Evolutionary conservation across 2,888 invertebrate species (phyloP).

Genomic region (Blastobasis lacticolella): DNA sequence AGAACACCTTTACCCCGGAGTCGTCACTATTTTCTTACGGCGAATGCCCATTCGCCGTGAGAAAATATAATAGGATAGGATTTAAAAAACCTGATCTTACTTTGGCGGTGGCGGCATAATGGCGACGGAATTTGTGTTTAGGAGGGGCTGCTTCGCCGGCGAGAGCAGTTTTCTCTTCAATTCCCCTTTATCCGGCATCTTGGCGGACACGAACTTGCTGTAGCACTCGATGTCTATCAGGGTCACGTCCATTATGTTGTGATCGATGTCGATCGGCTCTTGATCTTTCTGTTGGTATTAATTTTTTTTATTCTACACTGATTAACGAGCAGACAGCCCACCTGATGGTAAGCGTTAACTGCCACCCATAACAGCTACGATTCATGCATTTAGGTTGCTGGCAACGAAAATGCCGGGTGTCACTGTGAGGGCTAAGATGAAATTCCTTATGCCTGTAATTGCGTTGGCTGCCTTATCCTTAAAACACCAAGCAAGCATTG

Average conservation of each 20-base stretch:
- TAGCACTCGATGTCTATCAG: slow-evolving; percentile 82
- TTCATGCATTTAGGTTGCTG: no score
- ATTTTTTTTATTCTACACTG: background rate
- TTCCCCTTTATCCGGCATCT: slow-evolving; percentile 5
- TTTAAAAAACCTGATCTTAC: slow-evolving; percentile 20
- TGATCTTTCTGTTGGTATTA: slow-evolving; percentile 40
- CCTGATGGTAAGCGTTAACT: no score
- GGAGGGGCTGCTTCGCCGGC: slow-evolving; percentile 10
- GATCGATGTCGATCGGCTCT: slow-evolving; percentile 81
- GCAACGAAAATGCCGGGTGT: no score
- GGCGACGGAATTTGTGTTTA: slow-evolving; percentile 13
- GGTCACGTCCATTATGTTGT: slow-evolving; percentile 71
- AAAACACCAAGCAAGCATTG: no score
- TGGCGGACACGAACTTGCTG: slow-evolving; percentile 71
- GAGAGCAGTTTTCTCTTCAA: slow-evolving; percentile 3
- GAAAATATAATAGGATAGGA: background rate
- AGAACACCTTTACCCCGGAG: no score
- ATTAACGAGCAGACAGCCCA: no score
- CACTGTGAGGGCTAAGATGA: no score
- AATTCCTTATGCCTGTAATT: no score
- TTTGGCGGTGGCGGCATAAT: slow-evolving; percentile 35
- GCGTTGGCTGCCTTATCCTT: no score
- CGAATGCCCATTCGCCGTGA: no score
- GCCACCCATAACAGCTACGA: no score
- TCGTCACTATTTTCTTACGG: background rate